Evolutionary conservation across 2,888 invertebrate species (phyloP).

Genomic region (Hybos culiciformis): DNA sequence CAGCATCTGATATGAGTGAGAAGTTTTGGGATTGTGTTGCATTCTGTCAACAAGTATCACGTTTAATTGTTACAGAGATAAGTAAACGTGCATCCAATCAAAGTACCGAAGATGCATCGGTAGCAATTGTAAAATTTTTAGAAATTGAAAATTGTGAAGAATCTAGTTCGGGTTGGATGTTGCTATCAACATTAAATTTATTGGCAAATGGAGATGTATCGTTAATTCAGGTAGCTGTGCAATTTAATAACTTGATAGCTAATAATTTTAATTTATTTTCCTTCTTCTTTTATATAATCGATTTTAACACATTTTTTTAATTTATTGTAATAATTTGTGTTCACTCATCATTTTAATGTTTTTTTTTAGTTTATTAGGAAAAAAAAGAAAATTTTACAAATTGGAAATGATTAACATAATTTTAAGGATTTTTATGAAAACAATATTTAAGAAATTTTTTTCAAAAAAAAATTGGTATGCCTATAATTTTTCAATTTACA

Average conservation of each 20-base stretch:
- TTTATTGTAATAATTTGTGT: too few relatives aligned
- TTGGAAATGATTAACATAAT: too few relatives aligned
- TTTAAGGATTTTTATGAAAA: too few relatives aligned
- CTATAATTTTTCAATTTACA: too few relatives aligned
- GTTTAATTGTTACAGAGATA: slow-evolving; percentile 94
- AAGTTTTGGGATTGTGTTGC: slow-evolving; percentile 93
- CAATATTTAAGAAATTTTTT: too few relatives aligned
- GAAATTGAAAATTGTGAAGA: slow-evolving; percentile 92
- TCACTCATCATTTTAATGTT: too few relatives aligned
- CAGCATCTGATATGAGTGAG: slow-evolving; percentile 91
- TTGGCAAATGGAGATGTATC: slow-evolving; percentile 82
- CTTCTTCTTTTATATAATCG: neutral
- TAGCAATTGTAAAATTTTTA: slow-evolving; percentile 90
- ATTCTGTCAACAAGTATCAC: slow-evolving; percentile 88
- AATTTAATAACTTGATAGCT: neutral
- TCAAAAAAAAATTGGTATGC: too few relatives aligned
- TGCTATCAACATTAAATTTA: slow-evolving; percentile 79
- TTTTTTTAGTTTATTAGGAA: too few relatives aligned
- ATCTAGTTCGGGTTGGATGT: slow-evolving; percentile 93
- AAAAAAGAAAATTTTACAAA: too few relatives aligned
- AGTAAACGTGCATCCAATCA: slow-evolving; percentile 86
- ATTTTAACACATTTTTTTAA: neutral
- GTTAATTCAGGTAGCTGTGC: slow-evolving; percentile 61
- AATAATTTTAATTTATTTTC: neutral
- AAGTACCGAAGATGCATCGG: slow-evolving; percentile 89